phyloP scores from a whole-genome alignment of 1,140 invertebrate species.

The Aphis gossypii region DNA sequence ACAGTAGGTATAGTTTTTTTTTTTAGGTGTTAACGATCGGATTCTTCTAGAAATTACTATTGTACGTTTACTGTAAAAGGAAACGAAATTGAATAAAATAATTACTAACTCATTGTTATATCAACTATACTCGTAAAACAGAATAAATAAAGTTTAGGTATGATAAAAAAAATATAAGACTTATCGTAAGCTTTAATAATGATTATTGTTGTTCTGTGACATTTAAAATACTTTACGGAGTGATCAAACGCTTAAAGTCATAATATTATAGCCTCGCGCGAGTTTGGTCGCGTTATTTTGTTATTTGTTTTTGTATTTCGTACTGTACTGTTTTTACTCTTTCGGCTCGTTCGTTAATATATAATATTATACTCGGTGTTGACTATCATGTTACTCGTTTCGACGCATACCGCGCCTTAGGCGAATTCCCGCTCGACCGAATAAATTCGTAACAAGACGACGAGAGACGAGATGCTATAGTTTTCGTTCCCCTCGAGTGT shows the following conservation, averaged over 20 bases:
- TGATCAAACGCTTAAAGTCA: neutral
- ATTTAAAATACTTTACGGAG: neutral
- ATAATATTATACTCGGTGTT: neutral
- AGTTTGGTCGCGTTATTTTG: neutral
- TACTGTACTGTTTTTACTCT: neutral
- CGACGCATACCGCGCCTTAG: neutral
- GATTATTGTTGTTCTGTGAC: neutral
- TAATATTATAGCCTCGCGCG: neutral
- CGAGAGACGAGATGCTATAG: neutral
- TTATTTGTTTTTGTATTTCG: neutral
- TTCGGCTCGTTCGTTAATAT: neutral
- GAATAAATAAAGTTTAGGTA: neutral
- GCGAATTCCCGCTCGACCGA: neutral
- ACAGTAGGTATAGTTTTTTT: neutral
- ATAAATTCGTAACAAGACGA: neutral
- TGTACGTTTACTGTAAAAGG: neutral
- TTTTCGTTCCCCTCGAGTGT: neutral
- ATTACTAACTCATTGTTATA: neutral
- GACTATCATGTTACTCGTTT: neutral
- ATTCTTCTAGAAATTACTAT: neutral
- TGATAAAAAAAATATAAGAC: neutral
- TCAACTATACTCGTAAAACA: neutral
- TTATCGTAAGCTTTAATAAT: neutral
- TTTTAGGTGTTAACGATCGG: neutral
- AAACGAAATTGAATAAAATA: neutral